Conservation (phyloP, 35 echinoderm and acorn worm genomes). For the Heliocidaris erythrogramma region DNA sequence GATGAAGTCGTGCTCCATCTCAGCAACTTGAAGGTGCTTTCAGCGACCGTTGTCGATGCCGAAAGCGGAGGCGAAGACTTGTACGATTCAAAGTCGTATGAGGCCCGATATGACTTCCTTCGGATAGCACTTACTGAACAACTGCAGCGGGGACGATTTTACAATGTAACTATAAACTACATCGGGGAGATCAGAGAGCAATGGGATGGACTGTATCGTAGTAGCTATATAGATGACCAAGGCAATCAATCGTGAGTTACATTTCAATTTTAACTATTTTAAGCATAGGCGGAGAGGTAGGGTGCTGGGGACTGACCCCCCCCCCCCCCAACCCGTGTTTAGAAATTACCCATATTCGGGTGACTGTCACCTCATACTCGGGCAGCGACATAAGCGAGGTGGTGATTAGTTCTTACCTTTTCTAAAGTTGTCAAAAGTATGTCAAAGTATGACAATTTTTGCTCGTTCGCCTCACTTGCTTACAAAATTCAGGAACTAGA, state of each 20-base stretch:
- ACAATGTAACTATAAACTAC: conserved; percentile 35
- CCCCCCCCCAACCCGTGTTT: no score
- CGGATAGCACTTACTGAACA: neutral
- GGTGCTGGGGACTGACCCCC: no score
- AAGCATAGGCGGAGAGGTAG: no score
- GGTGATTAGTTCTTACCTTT: no score
- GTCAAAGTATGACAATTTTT: no score
- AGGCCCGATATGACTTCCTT: neutral
- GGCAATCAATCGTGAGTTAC: conserved; percentile 47
- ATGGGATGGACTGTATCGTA: conserved; percentile 60
- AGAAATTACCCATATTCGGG: no score
- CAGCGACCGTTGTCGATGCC: neutral
- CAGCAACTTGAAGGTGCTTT: conserved; percentile 13
- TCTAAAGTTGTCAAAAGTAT: no score
- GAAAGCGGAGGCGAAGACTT: neutral
- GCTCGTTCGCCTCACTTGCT: no score
- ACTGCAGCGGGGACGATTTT: neutral
- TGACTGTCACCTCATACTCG: no score
- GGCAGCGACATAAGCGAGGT: no score
- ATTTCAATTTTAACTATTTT: no score
- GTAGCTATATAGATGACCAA: conserved; percentile 14
- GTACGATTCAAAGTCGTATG: neutral
- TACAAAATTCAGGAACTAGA: no score
- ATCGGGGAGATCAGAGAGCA: conserved; percentile 44
- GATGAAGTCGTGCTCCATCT: conserved; percentile 47